phyloP scores from a whole-genome alignment of 2,888 invertebrate genomes.

The Dusona sp. region DNA sequence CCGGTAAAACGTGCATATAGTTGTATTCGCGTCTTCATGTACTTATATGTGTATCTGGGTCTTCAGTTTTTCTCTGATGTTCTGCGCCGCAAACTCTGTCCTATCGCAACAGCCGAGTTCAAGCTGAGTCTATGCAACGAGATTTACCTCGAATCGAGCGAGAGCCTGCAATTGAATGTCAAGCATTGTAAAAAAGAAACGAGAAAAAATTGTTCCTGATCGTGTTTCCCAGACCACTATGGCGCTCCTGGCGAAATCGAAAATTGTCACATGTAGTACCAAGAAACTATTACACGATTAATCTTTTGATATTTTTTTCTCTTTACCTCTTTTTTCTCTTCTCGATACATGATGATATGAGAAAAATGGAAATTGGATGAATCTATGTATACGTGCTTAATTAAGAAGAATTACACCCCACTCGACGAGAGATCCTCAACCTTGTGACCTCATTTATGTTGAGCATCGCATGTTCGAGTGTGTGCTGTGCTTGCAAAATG shows the following conservation, averaged over 20 bases:
- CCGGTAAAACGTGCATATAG: background rate
- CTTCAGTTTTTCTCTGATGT: slow-evolving; percentile 23
- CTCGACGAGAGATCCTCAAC: background rate
- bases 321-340: background rate
- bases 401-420: background rate
- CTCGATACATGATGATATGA: background rate
- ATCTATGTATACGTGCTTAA: slow-evolving; percentile 8
- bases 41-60: background rate
- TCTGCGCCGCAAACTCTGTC: slow-evolving; percentile 19
- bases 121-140: slow-evolving; percentile 53
- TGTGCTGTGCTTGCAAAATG: background rate
- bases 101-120: slow-evolving; percentile 37
- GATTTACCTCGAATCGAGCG: slow-evolving; percentile 41
- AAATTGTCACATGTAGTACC: background rate
- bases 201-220: background rate
- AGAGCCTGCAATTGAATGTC: slow-evolving; percentile 45
- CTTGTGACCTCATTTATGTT: background rate
- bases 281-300: background rate
- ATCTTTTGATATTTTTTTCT: background rate
- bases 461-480: background rate
- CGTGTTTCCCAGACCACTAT: background rate
- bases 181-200: slow-evolving; percentile 29
- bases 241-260: background rate
- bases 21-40: background rate
- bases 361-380: background rate